These are phyloP conservation scores for Enhydra lutris DNA, from an alignment of 2,113 vertebrate genomes.

Conservation along the genomic window DNA sequence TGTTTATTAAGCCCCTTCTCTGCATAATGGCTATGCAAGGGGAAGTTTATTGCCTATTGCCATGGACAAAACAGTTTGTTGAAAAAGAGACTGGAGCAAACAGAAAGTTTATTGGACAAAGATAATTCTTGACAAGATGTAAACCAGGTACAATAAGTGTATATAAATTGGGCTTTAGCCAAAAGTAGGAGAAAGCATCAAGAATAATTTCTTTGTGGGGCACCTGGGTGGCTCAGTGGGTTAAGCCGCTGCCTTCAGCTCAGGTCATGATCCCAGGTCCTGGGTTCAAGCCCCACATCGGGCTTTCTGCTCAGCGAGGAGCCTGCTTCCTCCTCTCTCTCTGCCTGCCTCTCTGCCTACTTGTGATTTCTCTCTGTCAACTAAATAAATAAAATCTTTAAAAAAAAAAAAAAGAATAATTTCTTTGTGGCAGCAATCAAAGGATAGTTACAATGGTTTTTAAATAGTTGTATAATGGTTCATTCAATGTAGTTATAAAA, in stretches of 20 bases:
- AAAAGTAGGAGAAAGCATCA: not conserved
- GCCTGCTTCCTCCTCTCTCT: too few species aligned
- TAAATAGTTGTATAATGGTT: not conserved
- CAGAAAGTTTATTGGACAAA: not conserved
- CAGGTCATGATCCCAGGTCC: too few species aligned
- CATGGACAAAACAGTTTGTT: not conserved
- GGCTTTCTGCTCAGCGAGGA: too few species aligned
- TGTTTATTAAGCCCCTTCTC: not conserved
- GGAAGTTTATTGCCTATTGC: not conserved
- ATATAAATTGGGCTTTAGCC: not conserved
- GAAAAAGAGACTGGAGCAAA: not conserved
- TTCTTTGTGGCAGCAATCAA: not conserved
- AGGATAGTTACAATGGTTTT: not conserved
- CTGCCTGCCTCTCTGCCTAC: too few species aligned
- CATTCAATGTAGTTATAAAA: not conserved
- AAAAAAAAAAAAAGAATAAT: too few species aligned
- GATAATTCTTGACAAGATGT: not conserved
- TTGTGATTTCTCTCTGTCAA: too few species aligned
- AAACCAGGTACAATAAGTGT: not conserved
- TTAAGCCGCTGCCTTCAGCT: too few species aligned
- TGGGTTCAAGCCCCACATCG: too few species aligned
- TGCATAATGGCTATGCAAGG: not conserved
- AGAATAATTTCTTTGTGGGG: not conserved
- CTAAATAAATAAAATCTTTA: too few species aligned
- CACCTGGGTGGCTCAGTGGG: too few species aligned